Conservation (phyloP, 2,113 vertebrate species). For the Xyrauchen texanus region DNA sequence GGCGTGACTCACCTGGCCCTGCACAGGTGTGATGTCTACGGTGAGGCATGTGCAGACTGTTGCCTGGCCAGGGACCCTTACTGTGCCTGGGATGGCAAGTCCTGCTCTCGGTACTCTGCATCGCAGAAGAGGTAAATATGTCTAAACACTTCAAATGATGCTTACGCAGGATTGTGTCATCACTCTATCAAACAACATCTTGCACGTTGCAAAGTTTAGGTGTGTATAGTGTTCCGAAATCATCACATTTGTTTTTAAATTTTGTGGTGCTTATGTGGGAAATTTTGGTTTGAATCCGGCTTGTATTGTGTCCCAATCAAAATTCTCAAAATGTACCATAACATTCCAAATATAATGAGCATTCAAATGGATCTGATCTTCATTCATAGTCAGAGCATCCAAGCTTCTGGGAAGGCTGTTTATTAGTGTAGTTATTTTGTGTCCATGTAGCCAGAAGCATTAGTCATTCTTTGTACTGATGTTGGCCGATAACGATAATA, state of each 20-base stretch:
- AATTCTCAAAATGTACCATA: neutral
- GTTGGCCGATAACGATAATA: neutral
- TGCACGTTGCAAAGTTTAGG: neutral
- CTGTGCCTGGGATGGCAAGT: slow-evolving; percentile 96
- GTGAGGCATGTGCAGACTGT: slow-evolving; percentile 94
- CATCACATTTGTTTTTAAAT: too few relatives aligned
- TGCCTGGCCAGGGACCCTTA: slow-evolving; percentile 96
- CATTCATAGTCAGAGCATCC: neutral
- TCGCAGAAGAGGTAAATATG: slow-evolving; percentile 90
- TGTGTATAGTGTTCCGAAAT: too few relatives aligned
- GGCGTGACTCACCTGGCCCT: slow-evolving; percentile 94
- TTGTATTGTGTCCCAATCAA: neutral
- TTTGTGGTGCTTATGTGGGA: too few relatives aligned
- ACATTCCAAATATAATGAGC: neutral
- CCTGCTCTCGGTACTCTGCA: slow-evolving; percentile 92
- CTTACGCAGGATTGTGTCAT: too few relatives aligned
- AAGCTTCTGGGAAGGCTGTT: neutral
- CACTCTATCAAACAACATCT: neutral
- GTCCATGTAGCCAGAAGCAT: neutral
- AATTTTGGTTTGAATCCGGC: too few relatives aligned
- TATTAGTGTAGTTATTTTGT: neutral
- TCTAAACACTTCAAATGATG: too few relatives aligned
- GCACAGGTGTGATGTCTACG: slow-evolving; percentile 91
- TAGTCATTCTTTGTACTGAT: slow-evolving; percentile 2
- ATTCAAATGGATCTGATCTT: neutral